These are phyloP conservation scores for Apus apus DNA, from an alignment of 2,113 vertebrate genomes.

Conservation along the genomic window DNA sequence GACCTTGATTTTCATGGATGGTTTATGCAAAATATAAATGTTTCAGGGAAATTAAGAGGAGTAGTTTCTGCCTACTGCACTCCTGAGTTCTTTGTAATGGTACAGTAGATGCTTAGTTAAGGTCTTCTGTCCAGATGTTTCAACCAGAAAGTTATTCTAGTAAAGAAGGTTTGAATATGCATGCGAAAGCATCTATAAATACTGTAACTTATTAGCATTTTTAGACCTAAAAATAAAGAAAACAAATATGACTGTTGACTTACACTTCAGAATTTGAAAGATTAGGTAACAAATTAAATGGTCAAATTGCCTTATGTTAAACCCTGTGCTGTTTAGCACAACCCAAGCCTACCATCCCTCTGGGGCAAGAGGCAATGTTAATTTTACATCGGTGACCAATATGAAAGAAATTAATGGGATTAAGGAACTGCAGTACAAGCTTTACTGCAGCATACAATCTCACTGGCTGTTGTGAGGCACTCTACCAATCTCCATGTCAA, in stretches of 20 bases:
- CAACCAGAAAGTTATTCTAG: slow-evolving; percentile 7
- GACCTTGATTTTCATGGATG: not conserved
- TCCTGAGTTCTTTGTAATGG: not conserved
- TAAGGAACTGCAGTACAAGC: not conserved
- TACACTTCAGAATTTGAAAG: not conserved
- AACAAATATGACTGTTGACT: not conserved
- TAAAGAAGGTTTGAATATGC: slow-evolving; percentile 8
- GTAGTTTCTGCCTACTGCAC: not conserved
- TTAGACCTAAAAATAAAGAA: slow-evolving; percentile 36
- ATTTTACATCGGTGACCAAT: not conserved
- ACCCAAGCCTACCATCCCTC: not conserved
- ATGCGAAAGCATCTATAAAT: slow-evolving; percentile 8
- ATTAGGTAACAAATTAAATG: not conserved
- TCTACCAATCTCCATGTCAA: not conserved
- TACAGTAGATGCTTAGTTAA: not conserved
- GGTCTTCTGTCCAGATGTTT: not conserved
- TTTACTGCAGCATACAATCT: not conserved
- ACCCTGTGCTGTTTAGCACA: not conserved
- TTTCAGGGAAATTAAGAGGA: not conserved
- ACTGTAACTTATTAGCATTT: not conserved
- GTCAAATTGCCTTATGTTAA: not conserved
- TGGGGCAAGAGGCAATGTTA: not conserved
- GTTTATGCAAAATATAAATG: not conserved
- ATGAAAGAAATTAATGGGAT: not conserved
- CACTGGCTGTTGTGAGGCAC: not conserved